A percentile compares a stretch with the other conserved stretches of the same genome.
Conservation (phyloP, 1,140 invertebrate genomes). For the Drosophila kurseongensis region DNA sequence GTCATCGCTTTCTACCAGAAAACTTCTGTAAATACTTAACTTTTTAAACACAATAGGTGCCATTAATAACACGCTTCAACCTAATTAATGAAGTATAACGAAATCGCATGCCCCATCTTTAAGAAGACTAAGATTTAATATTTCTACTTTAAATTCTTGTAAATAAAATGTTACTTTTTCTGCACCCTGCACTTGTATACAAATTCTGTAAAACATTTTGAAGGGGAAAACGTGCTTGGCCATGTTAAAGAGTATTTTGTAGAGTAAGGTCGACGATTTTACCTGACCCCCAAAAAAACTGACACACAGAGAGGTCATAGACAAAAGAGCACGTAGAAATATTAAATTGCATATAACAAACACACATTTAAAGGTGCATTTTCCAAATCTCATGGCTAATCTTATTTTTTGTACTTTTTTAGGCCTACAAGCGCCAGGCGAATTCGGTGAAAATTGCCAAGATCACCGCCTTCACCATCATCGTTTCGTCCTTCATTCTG, state of each 20-base stretch:
- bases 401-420: constrained; percentile 60
- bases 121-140: neutral
- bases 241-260: constrained; percentile 37
- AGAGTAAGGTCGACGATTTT: constrained; percentile 44
- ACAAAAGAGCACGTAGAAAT: constrained; percentile 51
- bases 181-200: constrained; percentile 8
- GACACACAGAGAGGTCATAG: constrained; percentile 54
- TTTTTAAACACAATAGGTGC: neutral
- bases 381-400: constrained; percentile 12
- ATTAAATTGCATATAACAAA: constrained; percentile 8
- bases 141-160: neutral
- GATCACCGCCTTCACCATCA: constrained; percentile 91
- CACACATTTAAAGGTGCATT: neutral
- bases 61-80: neutral
- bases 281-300: constrained; percentile 33
- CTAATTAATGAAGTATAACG: neutral
- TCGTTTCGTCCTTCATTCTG: constrained; percentile 90
- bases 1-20: neutral
- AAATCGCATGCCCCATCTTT: neutral
- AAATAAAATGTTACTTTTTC: neutral
- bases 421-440: constrained; percentile 91
- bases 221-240: constrained; percentile 51
- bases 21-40: neutral
- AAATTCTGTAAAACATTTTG: constrained; percentile 22
- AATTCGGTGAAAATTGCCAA: constrained; percentile 92